Evolutionary conservation across 2,888 invertebrate genomes (phyloP).

Genomic region (Saturnia pavonia): DNA sequence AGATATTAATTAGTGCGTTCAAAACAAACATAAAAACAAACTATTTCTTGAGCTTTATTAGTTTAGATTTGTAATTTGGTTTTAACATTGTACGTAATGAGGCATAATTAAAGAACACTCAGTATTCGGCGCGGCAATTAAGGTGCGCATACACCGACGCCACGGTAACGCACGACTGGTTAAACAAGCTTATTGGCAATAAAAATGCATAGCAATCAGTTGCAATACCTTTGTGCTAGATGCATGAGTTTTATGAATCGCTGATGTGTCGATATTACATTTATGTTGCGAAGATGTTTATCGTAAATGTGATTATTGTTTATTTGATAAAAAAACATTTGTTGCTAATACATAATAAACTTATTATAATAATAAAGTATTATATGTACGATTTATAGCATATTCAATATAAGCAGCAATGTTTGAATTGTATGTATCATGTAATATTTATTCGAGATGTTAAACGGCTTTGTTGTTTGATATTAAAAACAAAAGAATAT

Average conservation of each 20-base stretch:
- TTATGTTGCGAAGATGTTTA: conserved; percentile 38
- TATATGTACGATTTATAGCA: no score
- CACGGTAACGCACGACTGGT: conserved; percentile 39
- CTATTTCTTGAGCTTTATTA: no score
- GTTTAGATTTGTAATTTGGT: conserved; percentile 29
- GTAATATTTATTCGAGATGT: not conserved
- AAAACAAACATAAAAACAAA: no score
- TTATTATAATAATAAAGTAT: not conserved
- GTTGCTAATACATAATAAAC: not conserved
- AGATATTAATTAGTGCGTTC: no score
- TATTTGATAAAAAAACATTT: not conserved
- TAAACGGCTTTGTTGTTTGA: not conserved
- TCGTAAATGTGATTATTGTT: conserved; percentile 31
- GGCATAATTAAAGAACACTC: conserved; percentile 21
- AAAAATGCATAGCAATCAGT: conserved; percentile 41
- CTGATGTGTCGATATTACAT: conserved; percentile 45
- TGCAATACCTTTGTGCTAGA: conserved; percentile 40
- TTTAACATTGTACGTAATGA: conserved; percentile 24
- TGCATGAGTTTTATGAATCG: conserved; percentile 47
- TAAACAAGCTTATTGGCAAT: conserved; percentile 39
- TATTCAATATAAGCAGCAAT: not conserved
- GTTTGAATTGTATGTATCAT: not conserved
- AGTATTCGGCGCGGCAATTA: conserved; percentile 25
- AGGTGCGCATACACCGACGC: conserved; percentile 34
- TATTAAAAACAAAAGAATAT: not conserved